Evolutionary conservation across 2,113 vertebrate genomes (phyloP), one percentile per base, ranked within the genome.

Genomic region (Gambusia holbrooki): DNA sequence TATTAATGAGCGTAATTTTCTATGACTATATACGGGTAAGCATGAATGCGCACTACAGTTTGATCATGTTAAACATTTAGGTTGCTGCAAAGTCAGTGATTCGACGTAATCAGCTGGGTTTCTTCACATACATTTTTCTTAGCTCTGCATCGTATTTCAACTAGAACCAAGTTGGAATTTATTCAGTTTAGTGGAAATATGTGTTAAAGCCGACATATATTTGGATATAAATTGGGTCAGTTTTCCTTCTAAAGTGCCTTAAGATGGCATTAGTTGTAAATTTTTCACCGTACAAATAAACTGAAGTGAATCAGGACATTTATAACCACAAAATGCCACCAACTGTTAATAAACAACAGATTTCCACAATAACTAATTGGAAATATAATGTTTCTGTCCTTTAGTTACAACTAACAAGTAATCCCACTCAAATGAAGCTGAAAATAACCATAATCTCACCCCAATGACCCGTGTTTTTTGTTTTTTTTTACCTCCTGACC

Each of bases 361-460:
- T 33, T 30, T 33, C 25, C 5, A 32, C 5, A 58, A 64, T n/a
- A 4, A 45, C 13, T 7, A 60, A 61, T 70, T 62, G 37, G 15
- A 69, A 19, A 28, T 69, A 29, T 65, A 25, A 12, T 14, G 12
- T 42, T 69, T 61, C 61, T 40, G 40, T 69, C 54, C 19, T 73
- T 82, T 82, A 60, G n/a, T 30, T 77, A 30, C 32, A 42, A 27
- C 62, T 33, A 77, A 60, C 30, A 67, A 71, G 71, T 13, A 25
- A 60, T 72, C 9, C 29, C 8, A 12, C 32, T 74, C 1, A 85
- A 67, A 77, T 63, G 45, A 76, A 29, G 42, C 27, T 54, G 17
- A 14, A 78, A 65, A 62, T 68, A 64, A 45, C 71, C 22, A 15
- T 22, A 54, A 66, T 60, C 25, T 28, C 35, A 37, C 66, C 69